Percentiles rank a stretch among this genome's conserved stretches.
These are phyloP conservation scores for Macroteleia sp. DNA, from an alignment of 2,888 invertebrate species.

Conservation along the genomic window DNA sequence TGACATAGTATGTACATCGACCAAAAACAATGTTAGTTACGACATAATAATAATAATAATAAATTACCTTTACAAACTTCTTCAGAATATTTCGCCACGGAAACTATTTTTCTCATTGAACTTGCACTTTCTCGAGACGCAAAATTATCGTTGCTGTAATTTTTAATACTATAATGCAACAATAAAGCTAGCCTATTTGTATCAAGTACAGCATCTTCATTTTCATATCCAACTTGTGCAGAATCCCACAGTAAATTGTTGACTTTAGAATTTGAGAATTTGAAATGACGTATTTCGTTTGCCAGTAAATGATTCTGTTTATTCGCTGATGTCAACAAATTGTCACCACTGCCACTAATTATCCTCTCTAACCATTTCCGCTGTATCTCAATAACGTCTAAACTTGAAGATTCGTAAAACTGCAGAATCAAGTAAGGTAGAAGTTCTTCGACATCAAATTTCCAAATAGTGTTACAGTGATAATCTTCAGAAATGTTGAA, in stretches of 20 bases:
- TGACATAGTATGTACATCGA: too few relatives aligned
- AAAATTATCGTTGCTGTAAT: constrained; percentile 16
- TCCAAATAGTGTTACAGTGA: too few relatives aligned
- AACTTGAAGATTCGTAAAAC: constrained; percentile 82
- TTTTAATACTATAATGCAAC: constrained; percentile 83
- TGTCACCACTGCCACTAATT: background rate
- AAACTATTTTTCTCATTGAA: too few relatives aligned
- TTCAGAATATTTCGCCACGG: constrained; percentile 85
- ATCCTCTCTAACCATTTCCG: constrained; percentile 70
- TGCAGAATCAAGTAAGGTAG: constrained; percentile 80
- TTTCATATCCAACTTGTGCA: constrained; percentile 1
- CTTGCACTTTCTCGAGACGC: background rate
- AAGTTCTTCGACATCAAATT: constrained; percentile 60
- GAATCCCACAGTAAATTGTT: constrained; percentile 74
- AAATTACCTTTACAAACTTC: constrained; percentile 80
- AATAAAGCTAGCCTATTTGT: constrained; percentile 84
- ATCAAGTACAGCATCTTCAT: constrained; percentile 58
- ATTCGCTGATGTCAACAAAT: constrained; percentile 33
- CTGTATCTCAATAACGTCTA: constrained; percentile 79
- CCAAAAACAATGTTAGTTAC: too few relatives aligned
- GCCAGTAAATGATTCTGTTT: constrained; percentile 63
- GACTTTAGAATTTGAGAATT: constrained; percentile 5
- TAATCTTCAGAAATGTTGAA: constrained; percentile 30
- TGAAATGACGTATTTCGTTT: constrained; percentile 61
- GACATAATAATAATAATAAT: too few relatives aligned